phyloP scores from a whole-genome alignment of 2,797 vertebrate genomes.

The Fringilla coelebs region DNA sequence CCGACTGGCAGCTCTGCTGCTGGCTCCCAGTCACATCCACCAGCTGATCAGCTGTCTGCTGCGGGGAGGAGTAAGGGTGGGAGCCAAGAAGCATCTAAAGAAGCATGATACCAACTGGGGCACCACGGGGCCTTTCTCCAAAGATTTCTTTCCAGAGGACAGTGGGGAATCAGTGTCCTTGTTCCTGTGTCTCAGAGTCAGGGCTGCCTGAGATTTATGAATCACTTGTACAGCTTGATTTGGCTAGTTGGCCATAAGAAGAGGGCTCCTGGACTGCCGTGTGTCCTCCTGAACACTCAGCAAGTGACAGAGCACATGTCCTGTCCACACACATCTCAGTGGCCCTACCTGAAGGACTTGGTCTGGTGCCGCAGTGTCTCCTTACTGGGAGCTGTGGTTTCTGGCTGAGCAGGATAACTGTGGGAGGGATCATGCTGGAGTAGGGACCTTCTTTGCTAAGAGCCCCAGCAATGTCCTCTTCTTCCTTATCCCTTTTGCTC shows the following conservation, averaged over 20 bases:
- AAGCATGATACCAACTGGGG: not conserved
- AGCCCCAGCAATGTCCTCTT: not conserved
- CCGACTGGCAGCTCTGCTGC: not conserved
- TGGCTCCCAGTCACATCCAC: not conserved
- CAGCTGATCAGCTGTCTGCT: not conserved
- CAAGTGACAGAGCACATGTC: not conserved
- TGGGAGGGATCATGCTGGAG: not conserved
- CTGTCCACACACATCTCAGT: not conserved
- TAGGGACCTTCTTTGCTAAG: not conserved
- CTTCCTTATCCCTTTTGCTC: not conserved
- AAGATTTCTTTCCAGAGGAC: not conserved
- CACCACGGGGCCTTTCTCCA: not conserved
- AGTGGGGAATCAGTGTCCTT: not conserved
- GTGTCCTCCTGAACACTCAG: not conserved
- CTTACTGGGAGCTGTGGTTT: not conserved
- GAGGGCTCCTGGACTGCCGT: not conserved
- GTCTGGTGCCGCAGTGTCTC: fast-evolving
- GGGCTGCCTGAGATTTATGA: not conserved
- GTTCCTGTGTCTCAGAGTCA: fast-evolving
- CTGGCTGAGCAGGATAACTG: not conserved
- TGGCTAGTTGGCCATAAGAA: not conserved
- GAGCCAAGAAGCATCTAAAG: not conserved
- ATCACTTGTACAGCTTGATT: not conserved
- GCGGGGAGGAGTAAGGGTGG: not conserved
- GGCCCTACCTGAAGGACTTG: not conserved